Base-by-base conservation (phyloP, 2,797 vertebrate species). In the Oceanodroma leucorhoa region DNA sequence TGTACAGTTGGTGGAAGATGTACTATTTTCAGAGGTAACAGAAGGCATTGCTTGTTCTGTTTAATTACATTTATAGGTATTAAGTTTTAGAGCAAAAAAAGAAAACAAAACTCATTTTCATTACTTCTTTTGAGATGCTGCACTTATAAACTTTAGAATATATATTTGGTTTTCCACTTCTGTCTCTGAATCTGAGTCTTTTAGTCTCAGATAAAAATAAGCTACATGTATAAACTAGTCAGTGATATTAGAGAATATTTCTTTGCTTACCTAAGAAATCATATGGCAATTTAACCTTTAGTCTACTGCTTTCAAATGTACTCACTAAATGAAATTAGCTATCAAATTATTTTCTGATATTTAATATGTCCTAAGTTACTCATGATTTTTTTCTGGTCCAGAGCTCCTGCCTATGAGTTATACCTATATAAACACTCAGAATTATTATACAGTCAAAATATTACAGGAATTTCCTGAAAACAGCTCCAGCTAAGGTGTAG, bases 251-350 rank as follows among this genome's bases (percentile, higher is more conserved):
- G 12, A 48, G 34, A 76, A 53, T 53, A 82, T 65, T 71, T 65
- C 8, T 89, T 85, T 69, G 29, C 34, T 93, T 82, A 65, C 46
- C 7, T 65, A 76, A 71, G 71, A 91, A 91, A 54, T 79, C 34
- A 38, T n/a, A 94, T 89, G 46, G n/a, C 80, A 87, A 93, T 89
- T 79, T 83, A 89, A 95, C 82, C 75, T 95, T 94, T 83, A 69
- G 34, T 85, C 43, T 61, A 38, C 3, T 29, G 36, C 66, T 93
- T 92, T 87, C 48, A 92, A 85, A 89, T 53, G 14, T 55, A 73
- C 19, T 70, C 6, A 46, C 48, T 89, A 73, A 87, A 94, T 73
- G 4, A 87, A 87, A 89, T 85, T 87, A 90, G 4, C 14, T 89
- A 53, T 66, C 41, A 66, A 78, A 75, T 84, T 36, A 76, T 90